These are phyloP conservation scores for Sinocyclocheilus grahami DNA, from an alignment of 2,113 vertebrate genomes.

Conservation along the genomic window DNA sequence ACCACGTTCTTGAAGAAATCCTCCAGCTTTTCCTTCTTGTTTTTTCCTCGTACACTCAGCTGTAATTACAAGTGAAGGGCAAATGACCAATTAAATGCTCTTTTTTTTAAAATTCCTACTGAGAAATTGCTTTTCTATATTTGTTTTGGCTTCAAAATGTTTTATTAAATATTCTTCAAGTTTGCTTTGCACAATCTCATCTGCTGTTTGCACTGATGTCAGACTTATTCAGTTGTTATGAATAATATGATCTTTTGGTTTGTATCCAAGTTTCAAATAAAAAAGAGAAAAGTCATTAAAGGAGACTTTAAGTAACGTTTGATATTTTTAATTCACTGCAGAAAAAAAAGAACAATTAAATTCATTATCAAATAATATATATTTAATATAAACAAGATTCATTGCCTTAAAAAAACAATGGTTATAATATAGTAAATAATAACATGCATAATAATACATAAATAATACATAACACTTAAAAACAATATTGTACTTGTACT, in stretches of 20 bases:
- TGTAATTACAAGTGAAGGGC: constrained; percentile 68
- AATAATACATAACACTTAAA: too few relatives aligned
- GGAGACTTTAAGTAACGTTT: neutral
- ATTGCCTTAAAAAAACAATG: too few relatives aligned
- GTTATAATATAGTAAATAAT: too few relatives aligned
- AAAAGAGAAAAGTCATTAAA: neutral
- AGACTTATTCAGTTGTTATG: neutral
- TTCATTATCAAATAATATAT: too few relatives aligned
- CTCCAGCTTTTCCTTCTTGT: constrained; percentile 98
- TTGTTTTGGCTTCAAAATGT: neutral
- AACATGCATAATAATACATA: too few relatives aligned
- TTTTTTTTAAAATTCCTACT: neutral
- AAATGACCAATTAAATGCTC: neutral
- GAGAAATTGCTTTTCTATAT: neutral
- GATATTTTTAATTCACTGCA: neutral
- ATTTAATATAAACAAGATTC: too few relatives aligned
- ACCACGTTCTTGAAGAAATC: constrained; percentile 99
- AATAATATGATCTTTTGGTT: neutral
- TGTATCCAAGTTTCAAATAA: neutral
- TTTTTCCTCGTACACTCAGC: constrained; percentile 98
- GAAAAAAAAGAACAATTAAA: too few relatives aligned
- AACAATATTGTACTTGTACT: too few relatives aligned
- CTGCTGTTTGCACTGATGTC: neutral
- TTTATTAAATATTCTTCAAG: too few relatives aligned
- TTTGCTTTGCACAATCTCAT: neutral